Percentiles rank a stretch among this genome's conserved stretches.
These are phyloP conservation scores for Solenopsis invicta DNA, from an alignment of 1,140 invertebrate species.

Conservation along the genomic window DNA sequence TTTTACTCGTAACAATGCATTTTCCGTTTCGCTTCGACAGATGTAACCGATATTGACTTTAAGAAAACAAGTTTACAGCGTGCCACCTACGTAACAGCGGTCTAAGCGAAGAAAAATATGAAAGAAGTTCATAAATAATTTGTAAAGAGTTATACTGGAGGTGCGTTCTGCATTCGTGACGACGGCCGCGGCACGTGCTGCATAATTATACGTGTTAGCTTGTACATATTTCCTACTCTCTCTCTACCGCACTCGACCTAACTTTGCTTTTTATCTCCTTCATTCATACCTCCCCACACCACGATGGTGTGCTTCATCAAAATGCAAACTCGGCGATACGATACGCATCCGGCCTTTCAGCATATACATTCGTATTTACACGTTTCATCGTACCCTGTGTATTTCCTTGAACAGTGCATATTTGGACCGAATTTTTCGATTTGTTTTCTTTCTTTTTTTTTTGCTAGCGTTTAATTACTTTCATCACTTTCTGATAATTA, in stretches of 20 bases:
- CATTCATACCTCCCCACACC: conserved; percentile 48
- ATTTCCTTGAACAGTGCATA: not conserved
- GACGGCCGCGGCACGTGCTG: conserved; percentile 78
- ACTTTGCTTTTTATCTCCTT: conserved; percentile 57
- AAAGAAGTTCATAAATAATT: conserved; percentile 85
- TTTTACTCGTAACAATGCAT: not conserved
- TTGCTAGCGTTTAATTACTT: not conserved
- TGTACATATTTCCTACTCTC: conserved; percentile 65
- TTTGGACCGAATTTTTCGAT: not conserved
- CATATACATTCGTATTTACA: conserved; percentile 22
- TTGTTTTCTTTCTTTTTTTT: not conserved
- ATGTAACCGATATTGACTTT: not conserved
- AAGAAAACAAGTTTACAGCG: conserved; percentile 29
- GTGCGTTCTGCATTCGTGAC: conserved; percentile 62
- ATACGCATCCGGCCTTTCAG: conserved; percentile 26
- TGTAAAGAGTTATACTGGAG: conserved; percentile 77
- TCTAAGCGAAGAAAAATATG: conserved; percentile 79
- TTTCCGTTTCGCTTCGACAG: not conserved
- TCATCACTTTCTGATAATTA: conserved; percentile 3
- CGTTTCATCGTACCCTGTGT: not conserved
- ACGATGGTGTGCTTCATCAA: conserved; percentile 47
- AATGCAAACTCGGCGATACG: conserved; percentile 58
- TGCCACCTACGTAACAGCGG: conserved; percentile 54
- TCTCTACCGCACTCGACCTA: conserved; percentile 46
- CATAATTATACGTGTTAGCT: conserved; percentile 81